Percentiles rank a stretch among this genome's conserved stretches.
Conservation (phyloP, 2,797 vertebrate genomes). For the Neostethus bicornis region DNA sequence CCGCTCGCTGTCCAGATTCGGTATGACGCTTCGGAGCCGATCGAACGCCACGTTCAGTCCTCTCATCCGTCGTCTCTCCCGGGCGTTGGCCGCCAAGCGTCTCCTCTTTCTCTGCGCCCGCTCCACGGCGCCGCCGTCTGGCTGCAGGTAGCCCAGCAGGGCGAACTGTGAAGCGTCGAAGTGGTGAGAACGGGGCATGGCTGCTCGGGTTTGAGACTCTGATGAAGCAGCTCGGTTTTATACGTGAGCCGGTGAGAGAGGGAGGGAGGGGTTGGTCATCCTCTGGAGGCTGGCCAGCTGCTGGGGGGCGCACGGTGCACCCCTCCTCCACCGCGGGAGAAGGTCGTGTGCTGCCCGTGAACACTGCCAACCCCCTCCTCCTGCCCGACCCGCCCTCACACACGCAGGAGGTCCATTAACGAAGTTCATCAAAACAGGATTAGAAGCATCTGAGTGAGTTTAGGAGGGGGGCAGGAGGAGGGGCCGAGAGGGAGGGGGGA, state of each 20-base stretch:
- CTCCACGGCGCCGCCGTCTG: slow-evolving; percentile 63
- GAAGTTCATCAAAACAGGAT: slow-evolving; percentile 85
- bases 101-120: slow-evolving; percentile 70
- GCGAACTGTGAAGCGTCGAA: no score
- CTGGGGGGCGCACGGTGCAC: no score
- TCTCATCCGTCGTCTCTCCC: slow-evolving; percentile 83
- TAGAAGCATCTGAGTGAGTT: slow-evolving; percentile 77
- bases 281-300: no score
- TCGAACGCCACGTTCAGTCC: slow-evolving; percentile 85
- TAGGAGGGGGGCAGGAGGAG: no score
- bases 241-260: no score
- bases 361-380: slow-evolving; percentile 66
- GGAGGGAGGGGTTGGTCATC: slow-evolving; percentile 69
- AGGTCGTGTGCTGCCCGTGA: slow-evolving; percentile 76
- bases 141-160: slow-evolving; percentile 59
- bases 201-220: no score
- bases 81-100: slow-evolving; percentile 82
- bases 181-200: no score
- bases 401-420: slow-evolving; percentile 75
- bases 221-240: no score
- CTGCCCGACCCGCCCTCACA: no score
- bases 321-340: slow-evolving; percentile 15
- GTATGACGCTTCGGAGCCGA: slow-evolving; percentile 83
- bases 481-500: no score
- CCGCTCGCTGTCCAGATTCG: slow-evolving; percentile 77